Evolutionary conservation across 2,797 vertebrate genomes (phyloP), one percentile per base, ranked within the genome.

Genomic region (Peromyscus eremicus): DNA sequence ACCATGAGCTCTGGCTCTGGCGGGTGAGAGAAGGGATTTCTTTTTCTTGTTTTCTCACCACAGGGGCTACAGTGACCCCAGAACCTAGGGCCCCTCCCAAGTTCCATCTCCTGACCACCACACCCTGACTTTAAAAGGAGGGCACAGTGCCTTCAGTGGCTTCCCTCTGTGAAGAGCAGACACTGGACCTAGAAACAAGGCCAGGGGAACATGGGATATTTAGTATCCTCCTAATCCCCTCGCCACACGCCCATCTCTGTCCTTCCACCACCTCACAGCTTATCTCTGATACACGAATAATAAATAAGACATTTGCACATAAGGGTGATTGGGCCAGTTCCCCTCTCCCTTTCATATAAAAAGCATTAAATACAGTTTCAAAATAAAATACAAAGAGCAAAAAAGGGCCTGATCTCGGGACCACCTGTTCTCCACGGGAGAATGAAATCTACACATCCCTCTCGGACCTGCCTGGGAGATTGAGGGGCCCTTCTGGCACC

Each of bases 341-440:
- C 97, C 97, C 95, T 52, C 70, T 92, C 97, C 97, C 77, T 71
- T 90, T 97, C 95, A 96, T 98, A 98, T 94, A 98, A 98, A 85
- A 98, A 98, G 97, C 98, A 97, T 98, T 98, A 98, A 98, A 98
- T 98, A 98, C 98, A 95, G 94, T 97, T 97, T 98, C 94, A 96
- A 97, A 97, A 98, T 97, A 98, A 98, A 98, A 97, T 98, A 98
- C 96, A 97, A 97, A 98, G 91, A 97, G 95, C 96, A 96, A 96
- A 97, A 97, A 95, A 70, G 91, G 96, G 97, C 95, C 98, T 96
- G 96, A 92, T 95, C 60, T 87, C 9, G 89, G 97, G 97, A 96
- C 96, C 97, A 76, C 95, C 95, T 86, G 91, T 97, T 98, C 98
- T 98, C 98, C 98, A 98, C 97, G 86, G 98, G 98, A 98, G 98